Conservation (phyloP, 2,113 vertebrate genomes). For the Aix galericulata region DNA sequence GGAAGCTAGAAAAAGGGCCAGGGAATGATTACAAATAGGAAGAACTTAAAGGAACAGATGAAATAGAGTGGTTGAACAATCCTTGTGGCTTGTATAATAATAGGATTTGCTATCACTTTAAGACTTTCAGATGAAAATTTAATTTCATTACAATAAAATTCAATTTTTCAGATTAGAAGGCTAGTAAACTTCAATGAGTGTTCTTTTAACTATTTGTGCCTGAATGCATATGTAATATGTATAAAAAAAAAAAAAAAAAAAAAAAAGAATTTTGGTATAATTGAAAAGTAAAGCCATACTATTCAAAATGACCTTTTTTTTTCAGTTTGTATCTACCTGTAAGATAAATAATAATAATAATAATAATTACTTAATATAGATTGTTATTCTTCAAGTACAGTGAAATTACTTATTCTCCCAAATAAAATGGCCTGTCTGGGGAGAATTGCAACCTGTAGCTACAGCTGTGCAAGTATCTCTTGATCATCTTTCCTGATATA, state of each 20-base stretch:
- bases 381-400: neutral
- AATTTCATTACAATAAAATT: conserved; percentile 16
- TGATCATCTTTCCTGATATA: neutral
- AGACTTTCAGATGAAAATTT: neutral
- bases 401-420: neutral
- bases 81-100: neutral
- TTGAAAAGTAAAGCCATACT: neutral
- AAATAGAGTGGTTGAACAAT: conserved; percentile 25
- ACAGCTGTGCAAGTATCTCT: neutral
- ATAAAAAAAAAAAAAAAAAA: neutral
- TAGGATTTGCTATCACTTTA: neutral
- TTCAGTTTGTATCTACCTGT: neutral
- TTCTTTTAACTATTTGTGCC: neutral
- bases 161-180: conserved; percentile 8
- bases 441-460: neutral
- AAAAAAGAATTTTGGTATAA: neutral
- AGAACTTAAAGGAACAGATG: neutral
- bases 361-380: neutral
- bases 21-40: neutral
- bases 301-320: neutral
- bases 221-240: neutral
- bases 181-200: neutral
- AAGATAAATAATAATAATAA: neutral
- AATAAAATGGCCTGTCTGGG: neutral
- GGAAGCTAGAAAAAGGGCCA: neutral